Base-by-base conservation (phyloP, 2,113 vertebrate genomes). In the Indicator maculatus region DNA sequence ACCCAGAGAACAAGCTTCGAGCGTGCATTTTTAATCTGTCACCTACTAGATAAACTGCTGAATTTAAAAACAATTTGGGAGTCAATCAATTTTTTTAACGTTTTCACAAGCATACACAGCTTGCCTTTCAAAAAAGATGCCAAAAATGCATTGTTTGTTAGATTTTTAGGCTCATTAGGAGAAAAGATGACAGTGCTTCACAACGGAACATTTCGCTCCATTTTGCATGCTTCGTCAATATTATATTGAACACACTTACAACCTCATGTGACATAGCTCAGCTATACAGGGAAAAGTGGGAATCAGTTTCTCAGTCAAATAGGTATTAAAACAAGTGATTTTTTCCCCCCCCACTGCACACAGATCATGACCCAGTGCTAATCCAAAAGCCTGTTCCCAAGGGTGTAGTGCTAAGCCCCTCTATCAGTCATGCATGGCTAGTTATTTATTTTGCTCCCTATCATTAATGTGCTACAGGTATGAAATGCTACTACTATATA, bases 1-100 rank as follows among this genome's bases (percentile, higher is more conserved):
- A 98, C 97, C 97, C 97, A 97, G 97, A 97, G 98, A 98, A 99
- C 98, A 98, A 98, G 98, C 98, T 99, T 98, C 93, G 96, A 98
- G 98, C 97, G 95, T 98, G 98, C 98, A 98, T 98, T 98, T 98
- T 98, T 98, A 98, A 98, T 98, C 98, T 98, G 98, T 98, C 98
- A 98, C 97, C 97, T 98, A 97, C 97, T 97, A 98, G 98, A 98
- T 98, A 98, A 98, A 98, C 98, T 98, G 98, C 97, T 98, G 98
- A 98, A 98, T 98, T 98, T 98, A 98, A 98, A 98, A 98, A 98
- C 98, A 98, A 98, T 98, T 98, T 98, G 96, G 96, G 98, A 98
- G 98, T 98, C 97, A 98, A 98, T 99, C 98, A 98, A 97, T 98
- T 98, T 98, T 65, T 97, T 96, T 97, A 97, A 97, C 97, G 75